Conservation (phyloP, 2,888 invertebrate species). For the Eremobia ochroleuca region DNA sequence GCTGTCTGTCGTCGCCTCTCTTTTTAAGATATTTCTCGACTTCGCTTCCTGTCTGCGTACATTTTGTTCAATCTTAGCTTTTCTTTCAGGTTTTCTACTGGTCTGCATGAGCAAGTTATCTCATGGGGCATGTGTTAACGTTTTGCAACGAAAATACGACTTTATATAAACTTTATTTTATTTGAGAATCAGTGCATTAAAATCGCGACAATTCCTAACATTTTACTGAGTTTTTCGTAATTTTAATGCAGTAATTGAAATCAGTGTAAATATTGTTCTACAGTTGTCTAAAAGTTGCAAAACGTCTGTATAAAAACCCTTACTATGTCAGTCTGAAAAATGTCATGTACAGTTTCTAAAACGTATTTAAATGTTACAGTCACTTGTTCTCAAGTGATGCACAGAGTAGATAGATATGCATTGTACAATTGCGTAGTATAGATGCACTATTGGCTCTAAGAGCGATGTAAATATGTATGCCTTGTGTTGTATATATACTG, state of each 20-base stretch:
- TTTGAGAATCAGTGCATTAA: constrained; percentile 15
- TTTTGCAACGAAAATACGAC: constrained; percentile 53
- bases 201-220: constrained; percentile 7
- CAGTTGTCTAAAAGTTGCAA: constrained; percentile 45
- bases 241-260: constrained; percentile 11
- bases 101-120: constrained; percentile 65
- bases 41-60: constrained; percentile 84
- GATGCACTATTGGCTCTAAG: constrained; percentile 63
- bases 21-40: constrained; percentile 75
- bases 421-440: constrained; percentile 73
- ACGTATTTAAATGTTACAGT: constrained; percentile 38
- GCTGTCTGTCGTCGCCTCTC: constrained; percentile 81
- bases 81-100: constrained; percentile 72
- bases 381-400: constrained; percentile 64
- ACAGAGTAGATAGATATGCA: constrained; percentile 75
- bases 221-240: neutral
- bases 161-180: neutral
- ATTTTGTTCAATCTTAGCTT: constrained; percentile 76
- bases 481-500: constrained; percentile 37
- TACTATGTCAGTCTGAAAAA: constrained; percentile 43
- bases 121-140: constrained; percentile 53
- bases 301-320: constrained; percentile 39
- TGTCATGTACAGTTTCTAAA: constrained; percentile 58
- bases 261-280: neutral
- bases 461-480: constrained; percentile 61